Evolutionary conservation across 2,888 invertebrate species (phyloP), one percentile per base, ranked within the genome.

Genomic region (Lypha dubia): DNA sequence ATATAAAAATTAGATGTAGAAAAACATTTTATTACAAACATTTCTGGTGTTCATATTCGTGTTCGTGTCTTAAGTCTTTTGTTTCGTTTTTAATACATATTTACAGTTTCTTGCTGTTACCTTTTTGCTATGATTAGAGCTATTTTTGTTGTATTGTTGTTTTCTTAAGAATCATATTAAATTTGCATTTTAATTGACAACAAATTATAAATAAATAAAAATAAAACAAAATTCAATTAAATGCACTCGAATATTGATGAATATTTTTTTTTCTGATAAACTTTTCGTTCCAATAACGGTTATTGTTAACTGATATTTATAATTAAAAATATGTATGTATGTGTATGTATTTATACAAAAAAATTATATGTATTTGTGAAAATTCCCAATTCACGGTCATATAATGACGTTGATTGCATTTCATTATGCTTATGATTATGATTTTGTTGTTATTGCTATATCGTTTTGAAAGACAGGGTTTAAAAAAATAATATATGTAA

Each of bases 161-260:
- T 60, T 51, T 62, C 6, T 71, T 67, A 81, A 81, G 79, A 84
- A 81, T 79, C 74, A 84, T 58, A 81, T 81, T 65, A 79, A 81
- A 84, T 84, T 84, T 84, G 81, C 81, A 84, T 84, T 79, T 81
- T 81, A 84, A 84, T 84, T 84, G 81, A 79, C 81, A 84, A 81
- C 84, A 84, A 84, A 84, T 84, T 81, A 84, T 65, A 81, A 79
- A 75, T 60, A 77, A 68, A 51, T 17, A 51, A 62, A 38, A 63
- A 7, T 53, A 35, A 32, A 13, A n/a, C 20, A 3, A 35, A 80
- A 58, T 5, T 8, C 17, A n/a, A 74, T 73, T 68, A 73, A 77
- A 70, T 68, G 46, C 22, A 74, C 53, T 67, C 76, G 68, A 35
- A 44, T 46, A 38, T 46, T 20, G 1, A 20, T 62, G 28, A 32